Evolutionary conservation across 2,888 invertebrate genomes (phyloP).

Genomic region (Eretmocerus hayati): DNA sequence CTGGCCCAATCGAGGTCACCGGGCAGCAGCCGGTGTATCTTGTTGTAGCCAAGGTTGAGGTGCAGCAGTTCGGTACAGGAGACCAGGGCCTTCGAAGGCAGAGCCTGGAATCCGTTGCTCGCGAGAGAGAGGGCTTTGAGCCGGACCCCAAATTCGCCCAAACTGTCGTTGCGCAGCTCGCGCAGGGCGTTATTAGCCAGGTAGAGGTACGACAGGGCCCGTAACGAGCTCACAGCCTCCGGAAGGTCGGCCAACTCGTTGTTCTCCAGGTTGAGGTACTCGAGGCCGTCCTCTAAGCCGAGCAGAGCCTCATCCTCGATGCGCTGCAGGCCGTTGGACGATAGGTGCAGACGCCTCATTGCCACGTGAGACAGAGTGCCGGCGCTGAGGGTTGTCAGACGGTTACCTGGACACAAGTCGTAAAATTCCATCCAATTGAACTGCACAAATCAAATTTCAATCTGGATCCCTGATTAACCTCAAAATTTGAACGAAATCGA

Average conservation of each 20-base stretch:
- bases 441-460: too few species aligned
- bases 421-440: too few species aligned
- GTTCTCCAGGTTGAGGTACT: constrained; percentile 77
- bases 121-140: constrained; percentile 73
- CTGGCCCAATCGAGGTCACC: constrained; percentile 77
- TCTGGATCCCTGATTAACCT: too few species aligned
- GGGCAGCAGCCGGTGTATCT: constrained; percentile 68
- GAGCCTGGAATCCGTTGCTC: constrained; percentile 69
- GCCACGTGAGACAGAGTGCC: constrained; percentile 64
- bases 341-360: constrained; percentile 69
- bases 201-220: constrained; percentile 71
- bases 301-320: constrained; percentile 67
- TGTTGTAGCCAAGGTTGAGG: constrained; percentile 83
- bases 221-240: constrained; percentile 60
- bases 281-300: constrained; percentile 66
- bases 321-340: constrained; percentile 66
- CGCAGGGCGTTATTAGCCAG: constrained; percentile 71
- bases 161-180: constrained; percentile 58
- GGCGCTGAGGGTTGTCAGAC: constrained; percentile 59
- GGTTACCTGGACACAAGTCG: constrained; percentile 80
- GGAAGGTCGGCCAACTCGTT: constrained; percentile 69
- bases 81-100: constrained; percentile 64
- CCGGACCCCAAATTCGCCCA: constrained; percentile 53
- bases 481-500: too few species aligned
- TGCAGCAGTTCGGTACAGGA: constrained; percentile 73